Percentiles rank a stretch among this genome's conserved stretches.
phyloP scores from a whole-genome alignment of 2,888 invertebrate genomes.

The Hirtodrosophila confusa region DNA sequence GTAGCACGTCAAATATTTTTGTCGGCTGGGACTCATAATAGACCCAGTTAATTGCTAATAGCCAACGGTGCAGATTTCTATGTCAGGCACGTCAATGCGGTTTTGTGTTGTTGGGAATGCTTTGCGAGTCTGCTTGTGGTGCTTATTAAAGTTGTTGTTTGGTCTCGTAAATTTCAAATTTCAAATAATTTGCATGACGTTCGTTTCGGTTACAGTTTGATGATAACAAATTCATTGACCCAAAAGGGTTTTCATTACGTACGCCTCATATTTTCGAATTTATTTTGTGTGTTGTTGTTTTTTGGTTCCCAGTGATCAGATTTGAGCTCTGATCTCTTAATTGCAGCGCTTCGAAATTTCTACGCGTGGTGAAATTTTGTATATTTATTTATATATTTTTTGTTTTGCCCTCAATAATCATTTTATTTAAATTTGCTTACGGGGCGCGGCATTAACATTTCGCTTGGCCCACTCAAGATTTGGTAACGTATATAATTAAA shows the following conservation, averaged over 20 bases:
- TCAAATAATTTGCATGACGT: constrained; percentile 77
- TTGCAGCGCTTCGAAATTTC: constrained; percentile 49
- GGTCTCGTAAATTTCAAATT: constrained; percentile 57
- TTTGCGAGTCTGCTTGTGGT: constrained; percentile 24
- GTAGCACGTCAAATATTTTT: constrained; percentile 74
- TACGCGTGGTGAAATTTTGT: constrained; percentile 52
- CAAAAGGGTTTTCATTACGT: constrained; percentile 67
- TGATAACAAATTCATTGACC: constrained; percentile 78
- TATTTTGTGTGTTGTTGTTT: constrained; percentile 21
- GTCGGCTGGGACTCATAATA: constrained; percentile 68
- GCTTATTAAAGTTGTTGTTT: constrained; percentile 64
- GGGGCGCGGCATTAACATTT: constrained; percentile 53
- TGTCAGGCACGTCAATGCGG: constrained; percentile 72
- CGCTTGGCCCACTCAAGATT: constrained; percentile 36
- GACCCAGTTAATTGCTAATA: constrained; percentile 80
- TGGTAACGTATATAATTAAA: constrained; percentile 69
- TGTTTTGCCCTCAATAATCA: constrained; percentile 19
- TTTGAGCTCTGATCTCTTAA: constrained; percentile 51
- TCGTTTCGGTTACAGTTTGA: constrained; percentile 77
- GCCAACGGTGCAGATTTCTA: constrained; percentile 80
- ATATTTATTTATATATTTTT: constrained; percentile 6
- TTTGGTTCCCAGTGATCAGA: constrained; percentile 53
- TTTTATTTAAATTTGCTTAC: constrained; percentile 49
- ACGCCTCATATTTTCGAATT: constrained; percentile 63
- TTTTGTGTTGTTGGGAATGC: constrained; percentile 9